Conservation (phyloP, 2,888 invertebrate genomes). For the Homarus gammarus region DNA sequence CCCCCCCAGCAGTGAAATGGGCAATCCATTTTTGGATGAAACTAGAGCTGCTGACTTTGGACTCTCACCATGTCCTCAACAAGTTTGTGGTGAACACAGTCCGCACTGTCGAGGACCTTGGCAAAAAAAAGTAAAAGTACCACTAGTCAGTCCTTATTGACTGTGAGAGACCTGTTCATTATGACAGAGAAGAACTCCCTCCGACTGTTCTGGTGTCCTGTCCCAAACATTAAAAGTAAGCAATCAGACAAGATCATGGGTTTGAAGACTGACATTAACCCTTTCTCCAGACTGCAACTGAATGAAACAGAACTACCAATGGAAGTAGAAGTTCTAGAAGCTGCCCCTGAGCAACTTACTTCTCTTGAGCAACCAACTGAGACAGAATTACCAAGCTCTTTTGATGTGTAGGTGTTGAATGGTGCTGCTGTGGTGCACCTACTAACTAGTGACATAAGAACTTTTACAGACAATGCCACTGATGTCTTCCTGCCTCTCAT, state of each 20-base stretch:
- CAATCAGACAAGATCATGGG: neutral
- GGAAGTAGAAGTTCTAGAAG: too few relatives aligned
- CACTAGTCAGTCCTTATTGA: conserved; percentile 28
- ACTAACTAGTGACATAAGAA: too few relatives aligned
- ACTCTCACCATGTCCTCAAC: conserved; percentile 24
- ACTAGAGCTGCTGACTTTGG: conserved; percentile 19
- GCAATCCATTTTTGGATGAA: conserved; percentile 12
- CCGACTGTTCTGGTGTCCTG: conserved; percentile 9
- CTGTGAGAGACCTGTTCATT: conserved; percentile 21
- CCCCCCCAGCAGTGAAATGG: conserved; percentile 16
- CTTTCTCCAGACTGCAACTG: conserved; percentile 17
- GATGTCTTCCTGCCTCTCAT: too few relatives aligned
- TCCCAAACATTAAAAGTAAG: neutral
- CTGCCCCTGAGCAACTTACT: too few relatives aligned
- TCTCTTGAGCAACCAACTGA: too few relatives aligned
- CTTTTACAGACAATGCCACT: too few relatives aligned
- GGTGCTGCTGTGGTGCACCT: too few relatives aligned
- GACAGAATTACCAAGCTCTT: too few relatives aligned
- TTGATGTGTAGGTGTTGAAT: too few relatives aligned
- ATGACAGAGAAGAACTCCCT: conserved; percentile 31
- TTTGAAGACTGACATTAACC: too few relatives aligned
- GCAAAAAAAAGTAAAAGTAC: conserved; percentile 42
- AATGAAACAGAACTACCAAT: too few relatives aligned
- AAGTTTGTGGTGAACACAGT: conserved; percentile 40
- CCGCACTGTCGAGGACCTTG: too few relatives aligned